Percentiles rank a stretch among this genome's conserved stretches.
phyloP scores from a whole-genome alignment of 2,888 invertebrate genomes.

The Chrysina gloriosa region DNA sequence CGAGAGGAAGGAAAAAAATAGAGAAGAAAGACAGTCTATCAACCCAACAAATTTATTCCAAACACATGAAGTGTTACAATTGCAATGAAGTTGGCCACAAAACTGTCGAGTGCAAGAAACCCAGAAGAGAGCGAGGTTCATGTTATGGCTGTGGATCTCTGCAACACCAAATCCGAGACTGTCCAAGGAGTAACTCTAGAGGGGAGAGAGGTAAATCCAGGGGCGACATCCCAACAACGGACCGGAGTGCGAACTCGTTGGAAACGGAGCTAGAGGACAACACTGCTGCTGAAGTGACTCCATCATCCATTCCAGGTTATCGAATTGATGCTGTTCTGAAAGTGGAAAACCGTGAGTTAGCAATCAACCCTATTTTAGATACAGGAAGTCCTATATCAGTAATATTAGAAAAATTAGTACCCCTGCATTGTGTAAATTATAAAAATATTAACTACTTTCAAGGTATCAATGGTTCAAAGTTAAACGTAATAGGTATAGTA shows the following conservation, averaged over 20 bases:
- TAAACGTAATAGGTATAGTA: constrained; percentile 5
- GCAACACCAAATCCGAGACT: constrained; percentile 10
- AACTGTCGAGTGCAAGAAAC: not conserved
- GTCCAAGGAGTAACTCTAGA: not conserved
- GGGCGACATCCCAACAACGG: not conserved
- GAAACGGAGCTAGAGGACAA: not conserved
- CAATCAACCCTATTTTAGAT: constrained; percentile 5
- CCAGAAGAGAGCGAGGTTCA: too few relatives aligned
- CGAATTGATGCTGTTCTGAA: not conserved
- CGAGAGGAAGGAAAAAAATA: too few relatives aligned
- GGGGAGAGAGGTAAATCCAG: not conserved
- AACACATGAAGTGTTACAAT: too few relatives aligned
- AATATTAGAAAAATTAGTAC: not conserved
- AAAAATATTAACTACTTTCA: not conserved
- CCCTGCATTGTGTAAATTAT: constrained; percentile 2
- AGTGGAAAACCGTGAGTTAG: not conserved
- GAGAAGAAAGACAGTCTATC: too few relatives aligned
- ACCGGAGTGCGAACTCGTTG: not conserved
- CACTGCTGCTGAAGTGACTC: not conserved
- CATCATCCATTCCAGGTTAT: constrained; percentile 8
- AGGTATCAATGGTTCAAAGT: constrained; percentile 1
- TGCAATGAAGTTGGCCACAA: too few relatives aligned
- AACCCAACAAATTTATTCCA: too few relatives aligned
- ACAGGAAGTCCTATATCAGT: constrained; percentile 19
- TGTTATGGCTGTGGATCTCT: too few relatives aligned